These are phyloP conservation scores for Pseudomyrmex sp. DNA, from an alignment of 1,140 invertebrate genomes.

Conservation along the genomic window DNA sequence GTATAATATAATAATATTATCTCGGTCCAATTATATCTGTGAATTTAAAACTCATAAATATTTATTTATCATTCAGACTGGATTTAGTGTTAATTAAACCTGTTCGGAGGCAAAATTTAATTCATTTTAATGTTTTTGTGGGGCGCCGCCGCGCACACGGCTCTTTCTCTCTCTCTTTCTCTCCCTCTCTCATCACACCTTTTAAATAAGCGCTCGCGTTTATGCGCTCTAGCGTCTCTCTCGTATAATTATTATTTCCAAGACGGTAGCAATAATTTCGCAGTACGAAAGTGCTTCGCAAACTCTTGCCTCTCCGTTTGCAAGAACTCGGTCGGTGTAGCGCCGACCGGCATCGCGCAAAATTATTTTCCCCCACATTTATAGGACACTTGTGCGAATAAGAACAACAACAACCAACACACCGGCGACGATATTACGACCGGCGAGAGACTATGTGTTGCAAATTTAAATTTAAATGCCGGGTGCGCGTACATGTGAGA, in stretches of 20 bases:
- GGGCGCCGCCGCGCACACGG: no score
- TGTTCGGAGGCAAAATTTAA: slow-evolving; percentile 12
- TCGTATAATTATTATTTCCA: slow-evolving; percentile 37
- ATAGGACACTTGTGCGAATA: slow-evolving; percentile 49
- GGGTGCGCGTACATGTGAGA: background rate
- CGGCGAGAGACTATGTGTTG: slow-evolving; percentile 8
- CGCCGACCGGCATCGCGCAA: slow-evolving; percentile 3
- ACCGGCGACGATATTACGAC: slow-evolving; percentile 5
- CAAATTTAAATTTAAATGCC: slow-evolving; percentile 62
- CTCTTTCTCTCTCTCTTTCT: no score
- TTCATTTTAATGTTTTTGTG: slow-evolving; percentile 12
- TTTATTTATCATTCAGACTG: slow-evolving; percentile 1
- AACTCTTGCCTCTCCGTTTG: slow-evolving; percentile 5
- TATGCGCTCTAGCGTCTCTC: background rate
- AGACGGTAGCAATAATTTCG: slow-evolving; percentile 24
- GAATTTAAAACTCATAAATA: slow-evolving; percentile 2
- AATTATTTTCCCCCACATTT: slow-evolving; percentile 44
- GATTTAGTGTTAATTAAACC: slow-evolving; percentile 17
- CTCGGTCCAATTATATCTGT: background rate
- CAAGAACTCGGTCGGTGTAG: slow-evolving; percentile 1
- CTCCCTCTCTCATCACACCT: background rate
- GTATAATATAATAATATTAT: background rate
- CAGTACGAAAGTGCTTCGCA: slow-evolving; percentile 20
- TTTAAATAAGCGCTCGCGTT: slow-evolving; percentile 11
- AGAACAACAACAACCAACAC: background rate